phyloP scores from a whole-genome alignment of 2,888 invertebrate genomes.

The Nemoura dubitans region DNA sequence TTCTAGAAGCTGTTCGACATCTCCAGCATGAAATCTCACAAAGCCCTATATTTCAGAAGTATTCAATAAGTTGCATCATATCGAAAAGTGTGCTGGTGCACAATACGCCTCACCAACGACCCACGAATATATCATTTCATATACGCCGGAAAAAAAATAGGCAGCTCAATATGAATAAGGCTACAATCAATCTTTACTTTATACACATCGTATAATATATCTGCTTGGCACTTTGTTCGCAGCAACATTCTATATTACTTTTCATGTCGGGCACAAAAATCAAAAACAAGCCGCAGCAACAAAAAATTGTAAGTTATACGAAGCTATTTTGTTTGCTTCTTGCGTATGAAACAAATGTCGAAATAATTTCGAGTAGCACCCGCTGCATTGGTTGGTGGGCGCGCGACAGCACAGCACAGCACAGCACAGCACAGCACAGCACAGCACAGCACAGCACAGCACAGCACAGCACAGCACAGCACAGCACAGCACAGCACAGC shows the following conservation, averaged over 20 bases:
- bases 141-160: neutral
- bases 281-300: neutral
- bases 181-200: constrained; percentile 3
- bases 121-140: neutral
- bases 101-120: neutral
- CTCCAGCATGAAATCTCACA: too few species aligned
- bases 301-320: neutral
- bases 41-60: too few species aligned
- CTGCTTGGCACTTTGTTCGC: neutral
- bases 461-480: too few species aligned
- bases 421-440: too few species aligned
- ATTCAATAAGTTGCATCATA: too few species aligned
- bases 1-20: too few species aligned
- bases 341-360: neutral
- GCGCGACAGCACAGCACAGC: too few species aligned
- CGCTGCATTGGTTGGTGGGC: neutral
- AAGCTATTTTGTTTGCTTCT: neutral
- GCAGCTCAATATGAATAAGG: neutral
- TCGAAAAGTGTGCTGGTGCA: neutral
- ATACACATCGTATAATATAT: neutral
- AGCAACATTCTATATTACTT: neutral
- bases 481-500: too few species aligned
- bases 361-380: neutral
- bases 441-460: too few species aligned
- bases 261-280: neutral